Base-by-base conservation (phyloP, 2,113 vertebrate species). In the Python bivittatus region DNA sequence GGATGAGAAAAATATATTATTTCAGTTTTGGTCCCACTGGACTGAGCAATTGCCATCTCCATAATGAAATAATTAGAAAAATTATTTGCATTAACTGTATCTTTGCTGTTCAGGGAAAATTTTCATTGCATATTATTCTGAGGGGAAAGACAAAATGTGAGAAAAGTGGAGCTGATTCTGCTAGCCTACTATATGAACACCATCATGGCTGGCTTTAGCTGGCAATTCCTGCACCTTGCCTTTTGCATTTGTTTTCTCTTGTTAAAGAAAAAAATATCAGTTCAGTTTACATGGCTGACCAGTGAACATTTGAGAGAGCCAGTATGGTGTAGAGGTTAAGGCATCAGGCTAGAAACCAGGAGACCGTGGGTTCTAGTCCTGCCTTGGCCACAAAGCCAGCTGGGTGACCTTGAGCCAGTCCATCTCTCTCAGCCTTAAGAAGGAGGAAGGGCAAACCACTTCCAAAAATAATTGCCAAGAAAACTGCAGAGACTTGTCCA, bases 11-110 rank as follows among this genome's bases (percentile, higher is more conserved):
- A n/a, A 94, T 93, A 91, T 7, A 3, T 91, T 88, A 84, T 2
- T 7, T 85, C 91, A 68, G 86, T 86, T 88, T 96, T 88, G 94
- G 48, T 94, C 52, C 88, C 6, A 38, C 9, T 0, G 17, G 79
- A 60, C 56, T 92, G 91, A 89, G 48, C 84, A 91, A 89, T 48
- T 95, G 72, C 79, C 7, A 90, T 86, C 20, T 94, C 90, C 93
- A 54, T 90, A 95, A 94, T 15, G 93, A 68, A 85, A 90, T 68
- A 85, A 92, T 0, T 92, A 93, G 61, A 54, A 92, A 86, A 88
- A 92, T 94, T 94, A 86, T 92, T 56, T 84, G 10, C 83, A 93
- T 6, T 4, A 38, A 61, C 52, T 93, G 12, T 3, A 0, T 86
- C 84, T 92, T 0, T 90, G 25, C 0, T 85, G 68, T 93, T 94